A percentile compares a stretch with the other conserved stretches of the same genome.
Evolutionary conservation across 1,140 invertebrate genomes (phyloP).

Genomic region (Asbolus verrucosus): DNA sequence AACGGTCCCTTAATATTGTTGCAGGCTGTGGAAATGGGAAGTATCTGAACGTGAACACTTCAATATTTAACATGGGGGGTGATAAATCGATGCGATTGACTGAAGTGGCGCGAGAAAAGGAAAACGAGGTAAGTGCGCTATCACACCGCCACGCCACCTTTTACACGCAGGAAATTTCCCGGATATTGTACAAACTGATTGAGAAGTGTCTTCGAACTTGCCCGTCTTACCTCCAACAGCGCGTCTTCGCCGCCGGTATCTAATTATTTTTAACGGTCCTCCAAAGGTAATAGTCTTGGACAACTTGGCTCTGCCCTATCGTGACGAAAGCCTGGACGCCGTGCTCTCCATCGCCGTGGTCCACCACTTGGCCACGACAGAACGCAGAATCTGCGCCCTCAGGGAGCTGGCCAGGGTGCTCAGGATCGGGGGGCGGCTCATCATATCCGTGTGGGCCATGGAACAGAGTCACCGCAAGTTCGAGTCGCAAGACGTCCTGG

Average conservation of each 20-base stretch:
- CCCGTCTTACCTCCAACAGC: conserved; percentile 6
- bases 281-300: conserved; percentile 89
- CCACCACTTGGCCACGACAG: conserved; percentile 93
- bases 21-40: conserved; percentile 94
- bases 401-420: conserved; percentile 89
- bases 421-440: conserved; percentile 89
- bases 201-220: conserved; percentile 8
- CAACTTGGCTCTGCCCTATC: conserved; percentile 89
- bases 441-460: conserved; percentile 97
- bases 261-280: conserved; percentile 44
- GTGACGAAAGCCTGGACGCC: conserved; percentile 94
- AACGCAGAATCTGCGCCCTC: conserved; percentile 87
- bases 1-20: conserved; percentile 39
- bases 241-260: neutral
- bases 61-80: conserved; percentile 86
- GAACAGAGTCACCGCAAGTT: conserved; percentile 90
- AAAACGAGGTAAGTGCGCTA: conserved; percentile 78
- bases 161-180: conserved; percentile 41
- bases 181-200: conserved; percentile 47
- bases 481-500: conserved; percentile 92
- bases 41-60: conserved; percentile 88
- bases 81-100: conserved; percentile 87
- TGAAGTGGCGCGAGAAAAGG: conserved; percentile 79
- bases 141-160: conserved; percentile 17
- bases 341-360: conserved; percentile 95